These are phyloP conservation scores for Nothoprocta perdicaria DNA, from an alignment of 2,113 vertebrate species.

Conservation along the genomic window DNA sequence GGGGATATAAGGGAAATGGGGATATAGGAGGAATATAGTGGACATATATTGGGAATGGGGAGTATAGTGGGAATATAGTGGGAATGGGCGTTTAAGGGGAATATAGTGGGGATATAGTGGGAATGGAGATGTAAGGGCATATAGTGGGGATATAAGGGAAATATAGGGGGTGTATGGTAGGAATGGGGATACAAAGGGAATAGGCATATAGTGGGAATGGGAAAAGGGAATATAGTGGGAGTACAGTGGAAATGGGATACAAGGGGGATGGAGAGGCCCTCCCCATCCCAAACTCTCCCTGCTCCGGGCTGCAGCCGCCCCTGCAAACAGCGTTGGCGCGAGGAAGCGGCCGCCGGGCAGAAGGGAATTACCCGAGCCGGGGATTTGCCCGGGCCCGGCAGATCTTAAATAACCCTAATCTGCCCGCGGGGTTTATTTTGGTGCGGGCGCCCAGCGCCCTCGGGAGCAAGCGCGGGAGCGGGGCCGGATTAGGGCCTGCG, in stretches of 20 bases:
- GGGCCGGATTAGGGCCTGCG: conserved; percentile 55
- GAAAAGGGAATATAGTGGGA: not conserved
- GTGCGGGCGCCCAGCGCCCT: conserved; percentile 2
- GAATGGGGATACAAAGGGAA: no score
- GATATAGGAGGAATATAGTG: no score
- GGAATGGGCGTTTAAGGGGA: no score
- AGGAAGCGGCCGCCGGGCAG: not conserved
- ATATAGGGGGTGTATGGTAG: no score
- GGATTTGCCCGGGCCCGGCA: conserved; percentile 55
- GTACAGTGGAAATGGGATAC: no score
- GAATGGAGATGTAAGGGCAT: no score
- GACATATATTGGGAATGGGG: no score
- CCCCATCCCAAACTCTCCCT: not conserved
- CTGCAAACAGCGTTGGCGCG: accelerated
- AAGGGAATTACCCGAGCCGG: conserved; percentile 31
- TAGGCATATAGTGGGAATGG: no score
- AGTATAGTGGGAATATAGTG: not conserved
- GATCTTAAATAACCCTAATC: conserved; percentile 57
- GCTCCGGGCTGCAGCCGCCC: not conserved
- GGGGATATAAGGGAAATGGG: no score
- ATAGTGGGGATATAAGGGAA: not conserved
- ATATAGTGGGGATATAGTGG: no score
- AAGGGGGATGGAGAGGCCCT: not conserved
- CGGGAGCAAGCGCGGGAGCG: not conserved
- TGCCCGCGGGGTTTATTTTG: conserved; percentile 43